Base-by-base conservation (phyloP, 1,140 invertebrate species). In the Cecropterus lyciades region DNA sequence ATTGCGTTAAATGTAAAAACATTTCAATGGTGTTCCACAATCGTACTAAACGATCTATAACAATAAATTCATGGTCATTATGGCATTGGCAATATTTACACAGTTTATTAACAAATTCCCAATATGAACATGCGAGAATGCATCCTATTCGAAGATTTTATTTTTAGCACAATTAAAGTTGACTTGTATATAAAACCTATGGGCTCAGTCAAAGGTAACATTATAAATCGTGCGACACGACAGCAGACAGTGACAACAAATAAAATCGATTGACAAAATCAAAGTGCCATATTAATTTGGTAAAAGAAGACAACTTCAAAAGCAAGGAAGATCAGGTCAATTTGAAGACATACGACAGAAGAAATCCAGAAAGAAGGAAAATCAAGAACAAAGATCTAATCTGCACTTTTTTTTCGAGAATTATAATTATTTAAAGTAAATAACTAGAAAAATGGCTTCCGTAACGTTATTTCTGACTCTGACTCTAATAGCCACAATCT, bases 31-130 rank as follows among this genome's bases (percentile, higher is more conserved):
- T 73, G 65, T 69, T 48, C 73, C 63, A 67, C 49, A 70, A 64
- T 73, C 77, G 83, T 73, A 46, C 72, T 65, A 65, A 82, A 69
- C 80, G 53, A 78, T 70, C 75, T 82, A 84, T 73, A 80, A 52
- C 24, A 74, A 75, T 69, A 72, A 40, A 81, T 82, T 84, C 89
- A 91, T 77, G 85, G 87, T 72, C 87, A 83, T 84, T 79, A 83
- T 87, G 83, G 73, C 84, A 89, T 91, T 89, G 85, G 79, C 77
- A 73, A 69, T 85, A 82, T 89, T 89, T 84, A 59, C 46, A 59
- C 6, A 62, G 43, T 5, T 42, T 9, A 77, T 91, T 87, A 87
- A 37, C 76, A 72, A 53, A 15, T 24, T 62, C 16, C 48, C 53
- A 49, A 49, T 55, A 55, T 60, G 52, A 60, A 48, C 65, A 78